Conservation (phyloP, 2,797 vertebrate species). For the Pygocentrus nattereri region DNA sequence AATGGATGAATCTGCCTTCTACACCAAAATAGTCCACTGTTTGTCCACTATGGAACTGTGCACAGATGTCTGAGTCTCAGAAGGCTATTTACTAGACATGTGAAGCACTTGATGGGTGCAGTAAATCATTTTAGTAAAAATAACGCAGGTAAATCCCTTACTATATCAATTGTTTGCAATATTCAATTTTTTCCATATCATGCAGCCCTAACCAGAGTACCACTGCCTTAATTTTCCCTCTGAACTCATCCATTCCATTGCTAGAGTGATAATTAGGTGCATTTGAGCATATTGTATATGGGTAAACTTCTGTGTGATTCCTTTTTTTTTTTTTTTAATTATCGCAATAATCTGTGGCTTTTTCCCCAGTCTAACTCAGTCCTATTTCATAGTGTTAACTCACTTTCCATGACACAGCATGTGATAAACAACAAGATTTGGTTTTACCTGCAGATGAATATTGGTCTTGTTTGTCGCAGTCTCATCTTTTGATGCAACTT, state of each 20-base stretch:
- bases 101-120: too few species aligned
- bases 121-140: too few species aligned
- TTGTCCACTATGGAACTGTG: too few species aligned
- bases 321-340: neutral
- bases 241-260: neutral
- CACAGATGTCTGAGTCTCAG: too few species aligned
- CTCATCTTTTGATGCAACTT: slow-evolving; percentile 89
- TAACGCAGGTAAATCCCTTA: too few species aligned
- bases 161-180: neutral
- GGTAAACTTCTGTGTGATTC: neutral
- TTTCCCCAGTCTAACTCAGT: neutral
- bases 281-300: neutral
- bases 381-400: neutral
- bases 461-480: slow-evolving; percentile 84
- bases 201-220: too few species aligned
- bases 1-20: too few species aligned
- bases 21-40: too few species aligned
- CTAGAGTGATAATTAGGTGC: neutral
- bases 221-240: neutral
- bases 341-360: neutral
- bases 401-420: neutral
- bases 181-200: neutral
- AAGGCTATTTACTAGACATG: too few species aligned
- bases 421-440: neutral
- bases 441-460: slow-evolving; percentile 82